Conservation (phyloP, 2,888 invertebrate species). For the Papilio elwesi region DNA sequence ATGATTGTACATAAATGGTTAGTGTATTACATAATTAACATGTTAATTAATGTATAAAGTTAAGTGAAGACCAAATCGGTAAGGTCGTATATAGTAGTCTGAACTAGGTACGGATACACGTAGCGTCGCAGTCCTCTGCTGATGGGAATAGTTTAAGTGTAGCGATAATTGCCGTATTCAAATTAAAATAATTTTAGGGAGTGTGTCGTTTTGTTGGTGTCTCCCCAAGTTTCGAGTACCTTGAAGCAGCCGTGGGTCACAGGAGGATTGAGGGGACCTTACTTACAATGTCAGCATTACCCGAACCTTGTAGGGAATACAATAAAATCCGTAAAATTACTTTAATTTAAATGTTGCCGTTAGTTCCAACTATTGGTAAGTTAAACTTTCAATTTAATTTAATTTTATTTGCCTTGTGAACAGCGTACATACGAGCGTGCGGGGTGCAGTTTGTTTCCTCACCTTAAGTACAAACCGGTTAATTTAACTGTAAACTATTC, state of each 20-base stretch:
- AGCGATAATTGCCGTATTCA: too few relatives aligned
- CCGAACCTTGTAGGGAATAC: too few relatives aligned
- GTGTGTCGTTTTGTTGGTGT: too few relatives aligned
- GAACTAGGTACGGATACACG: too few relatives aligned
- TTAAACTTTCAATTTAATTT: not conserved
- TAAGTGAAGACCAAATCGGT: not conserved
- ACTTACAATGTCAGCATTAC: too few relatives aligned
- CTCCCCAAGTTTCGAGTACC: too few relatives aligned
- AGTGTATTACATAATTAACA: not conserved
- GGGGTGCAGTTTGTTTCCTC: constrained; percentile 51
- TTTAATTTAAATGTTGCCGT: too few relatives aligned
- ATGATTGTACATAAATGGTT: not conserved
- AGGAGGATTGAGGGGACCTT: too few relatives aligned
- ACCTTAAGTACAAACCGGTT: constrained; percentile 75
- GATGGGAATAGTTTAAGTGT: not conserved
- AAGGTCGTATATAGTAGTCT: not conserved
- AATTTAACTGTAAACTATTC: constrained; percentile 50
- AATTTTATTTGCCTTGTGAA: constrained; percentile 29
- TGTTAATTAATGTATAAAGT: not conserved
- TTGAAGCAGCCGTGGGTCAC: too few relatives aligned
- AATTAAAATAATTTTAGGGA: too few relatives aligned
- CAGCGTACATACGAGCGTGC: not conserved
- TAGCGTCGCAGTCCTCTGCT: not conserved
- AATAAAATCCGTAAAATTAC: too few relatives aligned
- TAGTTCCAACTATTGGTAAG: not conserved